Evolutionary conservation across 2,797 vertebrate species (phyloP), one percentile per base, ranked within the genome.

Genomic region (Toxotes lorentzi): DNA sequence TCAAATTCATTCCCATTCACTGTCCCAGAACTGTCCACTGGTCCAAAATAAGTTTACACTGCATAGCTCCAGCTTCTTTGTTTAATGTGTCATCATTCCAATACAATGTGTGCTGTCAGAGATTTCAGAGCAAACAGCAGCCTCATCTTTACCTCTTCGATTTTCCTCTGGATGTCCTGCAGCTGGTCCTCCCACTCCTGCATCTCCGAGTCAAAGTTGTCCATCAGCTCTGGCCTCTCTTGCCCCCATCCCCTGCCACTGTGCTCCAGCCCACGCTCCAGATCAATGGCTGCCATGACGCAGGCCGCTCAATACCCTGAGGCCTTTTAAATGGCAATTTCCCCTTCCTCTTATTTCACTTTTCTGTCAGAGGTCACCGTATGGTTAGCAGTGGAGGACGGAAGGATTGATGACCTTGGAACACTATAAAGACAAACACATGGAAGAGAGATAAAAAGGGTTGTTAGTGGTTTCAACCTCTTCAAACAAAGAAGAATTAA

Each of bases 121-220:
- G 11, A 40, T 38, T 43, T 43, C 7, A 40, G 43, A 8, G 27
- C 10, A 60, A 40, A 38, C 0, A 1, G 2, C 54, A 58, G 19
- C 40, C 47, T 66, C 41, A 56, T 54, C 50, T 23, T 79, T 93
- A 99, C 98, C 97, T 99, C 97, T 93, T 99, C 98, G 34, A 99
- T 99, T 93, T 99, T 97, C 83, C 81, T 97, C 93, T 99, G 98
- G 94, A 99, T 98, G 87, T 97, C 95, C 86, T 97, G 97, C 92
- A 98, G 97, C 56, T 99, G 97, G 86, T 97, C 96, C 93, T 99
- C 98, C 98, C 98, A 99, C 88, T 99, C 97, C 87, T 97, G 97
- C 91, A 99, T 97, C 94, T 99, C 98, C 0, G 94, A 97, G 92
- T 99, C 98, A 72, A 99, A 99, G 92, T 95, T 96, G 92, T 99